phyloP scores from a whole-genome alignment of 2,888 invertebrate species.

The Drosophila eohydei region DNA sequence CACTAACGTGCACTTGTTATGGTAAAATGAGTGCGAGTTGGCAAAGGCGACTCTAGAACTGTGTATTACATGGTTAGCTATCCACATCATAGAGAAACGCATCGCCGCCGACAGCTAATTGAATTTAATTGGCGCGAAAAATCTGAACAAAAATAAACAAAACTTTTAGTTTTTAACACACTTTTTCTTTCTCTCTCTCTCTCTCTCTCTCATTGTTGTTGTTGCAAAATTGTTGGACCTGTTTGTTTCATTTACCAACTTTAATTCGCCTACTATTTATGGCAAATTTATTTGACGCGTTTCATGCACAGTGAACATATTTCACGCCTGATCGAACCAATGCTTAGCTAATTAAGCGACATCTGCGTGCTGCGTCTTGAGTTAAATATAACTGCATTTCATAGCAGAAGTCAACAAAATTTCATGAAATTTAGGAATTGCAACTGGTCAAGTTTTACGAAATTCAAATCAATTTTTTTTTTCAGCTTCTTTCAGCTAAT shows the following conservation, averaged over 20 bases:
- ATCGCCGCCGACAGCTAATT: slow-evolving; percentile 69
- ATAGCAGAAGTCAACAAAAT: no score
- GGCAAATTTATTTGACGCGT: slow-evolving; percentile 57
- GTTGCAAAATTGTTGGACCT: slow-evolving; percentile 70
- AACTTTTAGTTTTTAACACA: slow-evolving; percentile 37
- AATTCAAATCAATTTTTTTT: no score
- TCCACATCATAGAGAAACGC: slow-evolving; percentile 52
- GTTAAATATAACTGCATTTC: no score
- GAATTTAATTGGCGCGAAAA: slow-evolving; percentile 79
- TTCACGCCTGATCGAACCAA: background rate
- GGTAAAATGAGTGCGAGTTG: background rate
- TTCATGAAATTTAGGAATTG: no score
- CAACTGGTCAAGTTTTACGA: no score
- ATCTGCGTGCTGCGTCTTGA: no score
- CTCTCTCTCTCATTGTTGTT: slow-evolving; percentile 8
- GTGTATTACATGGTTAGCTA: slow-evolving; percentile 22
- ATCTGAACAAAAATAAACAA: slow-evolving; percentile 62
- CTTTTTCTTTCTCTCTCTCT: slow-evolving; percentile 10
- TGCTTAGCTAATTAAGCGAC: background rate
- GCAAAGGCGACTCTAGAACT: background rate
- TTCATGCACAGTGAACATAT: slow-evolving; percentile 27
- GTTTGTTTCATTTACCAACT: slow-evolving; percentile 72
- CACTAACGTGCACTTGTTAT: background rate
- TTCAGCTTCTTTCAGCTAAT: no score
- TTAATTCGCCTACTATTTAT: slow-evolving; percentile 53